phyloP scores from a whole-genome alignment of 2,113 vertebrate species.

The Callorhinus ursinus region DNA sequence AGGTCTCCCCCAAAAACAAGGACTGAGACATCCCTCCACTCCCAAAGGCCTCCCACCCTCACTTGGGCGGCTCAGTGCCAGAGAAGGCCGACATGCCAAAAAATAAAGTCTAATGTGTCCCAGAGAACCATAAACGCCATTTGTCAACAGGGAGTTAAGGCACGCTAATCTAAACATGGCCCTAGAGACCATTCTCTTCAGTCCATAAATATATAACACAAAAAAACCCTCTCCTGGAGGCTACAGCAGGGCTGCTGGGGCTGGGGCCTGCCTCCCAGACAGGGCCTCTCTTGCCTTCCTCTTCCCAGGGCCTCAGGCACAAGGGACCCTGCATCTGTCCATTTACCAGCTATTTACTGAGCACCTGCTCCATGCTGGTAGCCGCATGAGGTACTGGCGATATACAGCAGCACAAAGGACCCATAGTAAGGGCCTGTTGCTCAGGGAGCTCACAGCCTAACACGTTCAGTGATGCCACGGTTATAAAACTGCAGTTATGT shows the following conservation, averaged over 20 bases:
- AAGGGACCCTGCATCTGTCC: rapidly evolving
- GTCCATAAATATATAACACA: background rate
- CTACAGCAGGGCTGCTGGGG: background rate
- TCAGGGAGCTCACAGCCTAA: background rate
- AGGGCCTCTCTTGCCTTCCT: background rate
- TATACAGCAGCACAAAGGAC: rapidly evolving
- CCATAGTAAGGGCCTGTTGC: rapidly evolving
- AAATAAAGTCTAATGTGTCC: background rate
- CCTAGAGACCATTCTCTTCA: background rate
- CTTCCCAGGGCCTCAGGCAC: background rate
- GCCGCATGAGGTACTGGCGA: background rate
- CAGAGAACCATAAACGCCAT: slow-evolving; percentile 46
- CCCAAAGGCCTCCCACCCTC: background rate
- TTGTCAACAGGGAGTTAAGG: slow-evolving; percentile 54
- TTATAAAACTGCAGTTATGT: background rate
- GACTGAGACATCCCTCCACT: background rate
- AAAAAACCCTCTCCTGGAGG: background rate
- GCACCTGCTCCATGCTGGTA: background rate
- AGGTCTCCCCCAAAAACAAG: background rate
- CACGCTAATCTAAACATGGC: slow-evolving; percentile 54
- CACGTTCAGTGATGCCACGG: background rate
- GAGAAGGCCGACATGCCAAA: slow-evolving; percentile 5
- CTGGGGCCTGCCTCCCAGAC: rapidly evolving
- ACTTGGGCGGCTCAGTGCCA: background rate
- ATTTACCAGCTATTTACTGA: background rate